Percentiles rank a stretch among this genome's conserved stretches.
phyloP scores from a whole-genome alignment of 2,888 invertebrate genomes.

The Balanococcus diminutus region DNA sequence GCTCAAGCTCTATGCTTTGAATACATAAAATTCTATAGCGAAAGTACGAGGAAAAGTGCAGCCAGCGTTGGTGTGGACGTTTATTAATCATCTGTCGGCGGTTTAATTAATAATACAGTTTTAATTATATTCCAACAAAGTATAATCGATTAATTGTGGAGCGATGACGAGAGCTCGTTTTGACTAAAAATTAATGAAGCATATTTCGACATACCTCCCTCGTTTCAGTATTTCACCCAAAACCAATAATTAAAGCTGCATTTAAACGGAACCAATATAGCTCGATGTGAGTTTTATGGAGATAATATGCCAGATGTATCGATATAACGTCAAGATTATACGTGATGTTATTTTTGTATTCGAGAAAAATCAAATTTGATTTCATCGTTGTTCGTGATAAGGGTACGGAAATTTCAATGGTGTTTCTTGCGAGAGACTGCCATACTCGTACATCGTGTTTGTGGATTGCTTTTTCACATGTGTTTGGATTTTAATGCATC shows the following conservation, averaged over 20 bases:
- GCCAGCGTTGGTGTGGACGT: not conserved
- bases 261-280: not conserved
- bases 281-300: not conserved
- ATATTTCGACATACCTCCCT: slow-evolving; percentile 8
- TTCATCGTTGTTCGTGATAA: not conserved
- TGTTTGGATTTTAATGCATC: not conserved
- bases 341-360: not conserved
- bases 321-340: not conserved
- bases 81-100: slow-evolving; percentile 41
- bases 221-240: not conserved
- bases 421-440: not conserved
- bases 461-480: not conserved
- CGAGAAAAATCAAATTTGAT: not conserved
- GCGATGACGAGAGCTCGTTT: slow-evolving; percentile 46
- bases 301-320: not conserved
- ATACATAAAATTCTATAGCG: not conserved
- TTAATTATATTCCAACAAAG: slow-evolving; percentile 36
- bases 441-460: not conserved
- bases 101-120: slow-evolving; percentile 38
- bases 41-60: not conserved
- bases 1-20: slow-evolving; percentile 23
- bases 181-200: slow-evolving; percentile 50
- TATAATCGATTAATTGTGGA: slow-evolving; percentile 41
- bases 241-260: slow-evolving; percentile 27
- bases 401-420: not conserved